Percentiles rank a stretch among this genome's conserved stretches.
phyloP scores from a whole-genome alignment of 2,888 invertebrate genomes.

The Drosophila falleni region DNA sequence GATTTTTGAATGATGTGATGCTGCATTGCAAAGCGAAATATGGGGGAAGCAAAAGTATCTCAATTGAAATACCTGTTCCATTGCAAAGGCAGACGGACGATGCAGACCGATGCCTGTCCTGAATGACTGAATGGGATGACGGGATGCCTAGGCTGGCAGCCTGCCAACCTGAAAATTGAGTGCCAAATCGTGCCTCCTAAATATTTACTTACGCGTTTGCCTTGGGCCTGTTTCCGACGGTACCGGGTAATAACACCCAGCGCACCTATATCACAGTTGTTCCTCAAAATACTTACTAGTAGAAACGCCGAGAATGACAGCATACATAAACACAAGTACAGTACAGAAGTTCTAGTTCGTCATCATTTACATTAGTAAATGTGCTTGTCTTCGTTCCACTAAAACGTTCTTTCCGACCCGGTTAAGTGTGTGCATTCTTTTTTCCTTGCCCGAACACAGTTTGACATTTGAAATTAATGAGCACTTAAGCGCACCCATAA shows the following conservation, averaged over 20 bases:
- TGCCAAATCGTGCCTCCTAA: conserved; percentile 18
- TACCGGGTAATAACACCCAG: conserved; percentile 45
- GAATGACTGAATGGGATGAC: not conserved
- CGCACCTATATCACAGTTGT: conserved; percentile 46
- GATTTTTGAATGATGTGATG: conserved; percentile 27
- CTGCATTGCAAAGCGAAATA: conserved; percentile 17
- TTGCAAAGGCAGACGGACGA: conserved; percentile 17
- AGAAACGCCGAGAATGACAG: not conserved
- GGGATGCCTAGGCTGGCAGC: conserved; percentile 17
- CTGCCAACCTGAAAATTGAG: conserved; percentile 36
- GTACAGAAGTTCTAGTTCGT: conserved; percentile 3
- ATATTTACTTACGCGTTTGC: conserved; percentile 38
- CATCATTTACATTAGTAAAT: conserved; percentile 22
- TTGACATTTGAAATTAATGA: conserved; percentile 77
- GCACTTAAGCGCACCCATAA: conserved; percentile 81
- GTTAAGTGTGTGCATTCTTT: conserved; percentile 13
- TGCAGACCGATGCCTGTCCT: conserved; percentile 4
- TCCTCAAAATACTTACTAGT: not conserved
- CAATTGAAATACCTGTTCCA: conserved; percentile 66
- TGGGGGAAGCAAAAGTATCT: conserved; percentile 50
- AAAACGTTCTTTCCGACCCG: conserved; percentile 5
- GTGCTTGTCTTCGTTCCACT: conserved; percentile 11
- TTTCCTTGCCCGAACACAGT: conserved; percentile 48
- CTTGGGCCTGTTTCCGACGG: conserved; percentile 29
- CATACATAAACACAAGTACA: not conserved